Conservation (phyloP, 2,888 invertebrate genomes). For the Periphyllus acericola region DNA sequence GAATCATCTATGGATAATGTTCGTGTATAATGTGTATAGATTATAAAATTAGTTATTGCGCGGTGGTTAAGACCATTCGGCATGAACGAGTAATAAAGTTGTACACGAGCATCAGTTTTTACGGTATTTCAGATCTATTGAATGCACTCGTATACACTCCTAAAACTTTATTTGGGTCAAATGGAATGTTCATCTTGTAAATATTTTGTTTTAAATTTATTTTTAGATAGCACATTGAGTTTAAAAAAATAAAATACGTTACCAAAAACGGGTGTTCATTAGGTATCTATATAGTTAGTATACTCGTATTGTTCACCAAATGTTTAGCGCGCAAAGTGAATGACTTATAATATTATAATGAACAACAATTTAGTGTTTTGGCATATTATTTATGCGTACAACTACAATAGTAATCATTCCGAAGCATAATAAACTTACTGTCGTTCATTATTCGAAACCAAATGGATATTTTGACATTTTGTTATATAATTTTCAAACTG, state of each 20-base stretch:
- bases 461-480: no score
- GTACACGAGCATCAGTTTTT: not conserved
- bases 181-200: not conserved
- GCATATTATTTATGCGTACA: no score
- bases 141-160: not conserved
- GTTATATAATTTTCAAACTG: no score
- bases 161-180: not conserved
- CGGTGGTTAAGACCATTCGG: not conserved
- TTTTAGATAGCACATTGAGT: not conserved
- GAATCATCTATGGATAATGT: not conserved
- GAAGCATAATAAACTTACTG: no score
- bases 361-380: no score
- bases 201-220: not conserved
- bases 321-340: not conserved
- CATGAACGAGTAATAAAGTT: not conserved
- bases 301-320: not conserved
- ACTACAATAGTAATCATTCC: no score
- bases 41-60: slow-evolving; percentile 48
- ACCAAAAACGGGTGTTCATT: not conserved
- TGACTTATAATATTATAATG: not conserved
- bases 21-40: not conserved
- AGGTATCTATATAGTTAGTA: not conserved
- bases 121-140: not conserved
- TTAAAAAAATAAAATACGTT: not conserved
- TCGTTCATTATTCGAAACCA: no score